Conservation (phyloP, 2,888 invertebrate species). For the Eurois occulta region DNA sequence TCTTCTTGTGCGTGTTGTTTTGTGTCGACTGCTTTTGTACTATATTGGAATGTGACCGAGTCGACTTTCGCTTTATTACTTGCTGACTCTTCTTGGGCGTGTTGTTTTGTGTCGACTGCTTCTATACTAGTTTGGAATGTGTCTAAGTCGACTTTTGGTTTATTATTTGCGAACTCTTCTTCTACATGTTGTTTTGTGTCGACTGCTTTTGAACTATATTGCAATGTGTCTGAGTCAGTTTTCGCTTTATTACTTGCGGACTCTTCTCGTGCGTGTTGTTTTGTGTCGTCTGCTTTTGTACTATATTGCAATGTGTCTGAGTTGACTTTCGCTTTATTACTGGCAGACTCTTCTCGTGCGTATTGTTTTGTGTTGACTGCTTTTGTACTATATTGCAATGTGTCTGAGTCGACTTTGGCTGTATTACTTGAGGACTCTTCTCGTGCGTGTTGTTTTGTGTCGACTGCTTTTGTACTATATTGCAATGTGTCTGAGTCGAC, state of each 20-base stretch:
- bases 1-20: too few relatives aligned
- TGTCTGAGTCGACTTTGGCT: conserved; percentile 13
- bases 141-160: too few relatives aligned
- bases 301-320: conserved; percentile 18
- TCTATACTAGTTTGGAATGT: too few relatives aligned
- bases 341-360: not conserved
- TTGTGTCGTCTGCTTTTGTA: conserved; percentile 5
- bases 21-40: too few relatives aligned
- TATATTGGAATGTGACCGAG: too few relatives aligned
- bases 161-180: too few relatives aligned
- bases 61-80: too few relatives aligned
- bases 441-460: not conserved
- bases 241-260: conserved; percentile 21
- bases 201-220: too few relatives aligned
- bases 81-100: too few relatives aligned
- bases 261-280: conserved; percentile 1
- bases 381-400: not conserved
- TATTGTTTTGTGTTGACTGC: conserved; percentile 8
- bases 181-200: too few relatives aligned
- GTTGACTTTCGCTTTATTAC: conserved; percentile 29
- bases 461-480: conserved; percentile 22
- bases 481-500: conserved; percentile 26
- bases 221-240: conserved; percentile 3
- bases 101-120: too few relatives aligned
- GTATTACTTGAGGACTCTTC: conserved; percentile 13